Base-by-base conservation (phyloP, 2,888 invertebrate species). In the Fragum sueziense region DNA sequence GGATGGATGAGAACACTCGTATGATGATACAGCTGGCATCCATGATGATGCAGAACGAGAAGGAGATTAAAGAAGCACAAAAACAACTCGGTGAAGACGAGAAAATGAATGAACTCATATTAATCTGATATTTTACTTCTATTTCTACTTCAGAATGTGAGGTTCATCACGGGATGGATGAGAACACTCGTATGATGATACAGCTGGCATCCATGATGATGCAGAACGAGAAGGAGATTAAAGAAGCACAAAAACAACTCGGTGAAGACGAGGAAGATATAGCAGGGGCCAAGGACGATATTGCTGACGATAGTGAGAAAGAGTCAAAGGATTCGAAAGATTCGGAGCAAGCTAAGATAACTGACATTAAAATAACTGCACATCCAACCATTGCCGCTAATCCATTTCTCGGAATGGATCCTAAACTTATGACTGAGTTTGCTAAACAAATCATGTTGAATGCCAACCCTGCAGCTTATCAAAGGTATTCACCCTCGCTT, bases 21-120 rank as follows among this genome's bases (percentile, higher is more conserved):
- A 74, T 84, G 72, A 82, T 84, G 79, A 82, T 86, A 41, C 84
- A 86, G 33, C 65, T 86, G 27, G 84, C 84, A 27, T 82, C 84
- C 59, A 78, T 86, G 78, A 73, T 86, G 74, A 82, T 80, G 80
- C 82, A 84, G 71, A 79, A 82, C 69, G 78, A 82, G 70, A 76
- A 75, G 41, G 79, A 78, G 9, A 74, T 77, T 27, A 34, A 70
- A 41, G 78, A 76, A 34, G 54, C 76, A 0, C 82, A 82, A 57
- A 51, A 75, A 25, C 70, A 82, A 59, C 62, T 79, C 0, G 71
- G 70, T 7, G n/a, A n/a, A n/a, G n/a, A n/a, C n/a, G n/a, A n/a
- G n/a, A n/a, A n/a, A n/a, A n/a, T n/a, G n/a, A n/a, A n/a, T n/a
- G n/a, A n/a, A n/a, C n/a, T n/a, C n/a, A n/a, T n/a, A n/a, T n/a